Evolutionary conservation across 2,113 vertebrate species (phyloP), one percentile per base, ranked within the genome.

Genomic region (Misgurnus mizolepis): DNA sequence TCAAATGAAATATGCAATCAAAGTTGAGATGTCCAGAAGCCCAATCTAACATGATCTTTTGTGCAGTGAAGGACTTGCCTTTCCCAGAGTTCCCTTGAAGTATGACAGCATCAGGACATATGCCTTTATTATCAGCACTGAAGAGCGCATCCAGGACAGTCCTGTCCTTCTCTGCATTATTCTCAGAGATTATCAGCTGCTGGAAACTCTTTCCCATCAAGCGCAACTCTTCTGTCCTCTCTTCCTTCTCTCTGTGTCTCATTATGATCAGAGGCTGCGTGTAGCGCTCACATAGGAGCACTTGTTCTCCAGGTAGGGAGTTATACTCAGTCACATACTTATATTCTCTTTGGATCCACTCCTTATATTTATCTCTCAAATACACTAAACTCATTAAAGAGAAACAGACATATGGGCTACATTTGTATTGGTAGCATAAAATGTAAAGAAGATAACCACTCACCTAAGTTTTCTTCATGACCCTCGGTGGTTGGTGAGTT

Each of bases 231-330:
- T 34, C 27, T 34, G 27, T 34, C 27, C 27, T 34, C 27, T 34
- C 27, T 34, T 34, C 27, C 27, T 34, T 34, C 27, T 34, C 27
- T 34, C 27, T 34, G 27, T 34, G 27, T 34, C 27, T 34, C 27
- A 34, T 34, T 34, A 34, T 34, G 27, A 34, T 34, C 27, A 82
- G 67, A 10, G 76, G 83, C 39, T 77, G 62, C 17, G 76, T 78
- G 70, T 66, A 84, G 39, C 80, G 75, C 14, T 81, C 55, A 50
- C 40, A 40, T n/a, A 84, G 39, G 18, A 74, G n/a, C 69, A 84
- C 80, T 0, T 73, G 15, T 50, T 84, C 76, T 47, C 80, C 83
- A 65, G 80, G 65, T 15, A 45, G 58, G 1, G 74, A 79, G 56
- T 68, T 76, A 55, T 84, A 84, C 27, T 84, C 83, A 1, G 45